phyloP scores from a whole-genome alignment of 2,797 vertebrate genomes.

The Hapalemur alaotrensis region DNA sequence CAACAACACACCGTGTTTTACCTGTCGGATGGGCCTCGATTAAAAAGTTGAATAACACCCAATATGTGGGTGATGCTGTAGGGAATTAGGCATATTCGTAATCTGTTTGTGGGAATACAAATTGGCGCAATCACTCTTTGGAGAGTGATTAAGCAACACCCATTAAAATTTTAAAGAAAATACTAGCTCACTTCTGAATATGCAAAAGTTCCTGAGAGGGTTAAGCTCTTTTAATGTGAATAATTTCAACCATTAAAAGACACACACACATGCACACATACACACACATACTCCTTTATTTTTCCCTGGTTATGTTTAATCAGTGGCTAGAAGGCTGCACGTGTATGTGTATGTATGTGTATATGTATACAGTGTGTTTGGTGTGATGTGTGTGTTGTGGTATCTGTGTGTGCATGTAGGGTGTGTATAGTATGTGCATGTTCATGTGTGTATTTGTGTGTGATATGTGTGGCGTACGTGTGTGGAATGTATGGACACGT shows the following conservation, averaged over 20 bases:
- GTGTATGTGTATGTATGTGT: neutral
- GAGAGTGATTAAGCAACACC: neutral
- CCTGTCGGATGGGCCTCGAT: neutral
- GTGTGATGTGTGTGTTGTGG: neutral
- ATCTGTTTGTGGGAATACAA: too few species aligned
- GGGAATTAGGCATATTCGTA: neutral
- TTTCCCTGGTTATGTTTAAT: neutral
- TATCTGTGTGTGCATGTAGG: neutral
- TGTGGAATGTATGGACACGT: neutral
- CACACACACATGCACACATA: neutral
- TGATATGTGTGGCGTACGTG: neutral
- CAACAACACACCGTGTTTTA: neutral
- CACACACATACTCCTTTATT: neutral
- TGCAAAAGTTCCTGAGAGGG: neutral
- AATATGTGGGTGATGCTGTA: neutral
- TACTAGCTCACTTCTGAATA: neutral
- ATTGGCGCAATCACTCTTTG: neutral
- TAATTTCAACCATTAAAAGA: neutral
- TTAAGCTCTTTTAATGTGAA: neutral
- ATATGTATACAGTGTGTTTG: neutral
- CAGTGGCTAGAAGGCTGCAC: neutral
- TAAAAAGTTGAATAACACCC: neutral
- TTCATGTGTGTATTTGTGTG: rapidly evolving
- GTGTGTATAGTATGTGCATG: neutral
- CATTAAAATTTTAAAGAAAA: neutral